phyloP scores from a whole-genome alignment of 2,888 invertebrate species.

The Tuta absoluta region DNA sequence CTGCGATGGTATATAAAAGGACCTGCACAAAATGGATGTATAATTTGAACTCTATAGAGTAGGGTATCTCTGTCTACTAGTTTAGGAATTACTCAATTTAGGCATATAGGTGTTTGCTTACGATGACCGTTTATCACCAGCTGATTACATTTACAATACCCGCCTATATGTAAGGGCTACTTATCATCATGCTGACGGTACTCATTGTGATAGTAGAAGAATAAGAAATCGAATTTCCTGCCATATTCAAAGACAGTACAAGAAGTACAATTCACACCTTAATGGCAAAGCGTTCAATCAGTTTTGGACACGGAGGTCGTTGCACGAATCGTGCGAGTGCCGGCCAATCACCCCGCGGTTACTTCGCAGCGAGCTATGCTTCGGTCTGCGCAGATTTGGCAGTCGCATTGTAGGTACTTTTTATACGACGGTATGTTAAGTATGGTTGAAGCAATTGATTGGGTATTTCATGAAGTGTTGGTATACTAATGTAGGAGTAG shows the following conservation, averaged over 20 bases:
- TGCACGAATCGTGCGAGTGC: neutral
- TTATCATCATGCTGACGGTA: neutral
- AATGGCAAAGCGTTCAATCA: constrained; percentile 10
- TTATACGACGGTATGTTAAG: neutral
- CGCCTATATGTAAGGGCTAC: neutral
- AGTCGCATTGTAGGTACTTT: neutral
- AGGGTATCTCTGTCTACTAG: no score
- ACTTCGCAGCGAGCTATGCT: neutral
- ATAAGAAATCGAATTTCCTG: neutral
- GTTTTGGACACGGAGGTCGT: constrained; percentile 18
- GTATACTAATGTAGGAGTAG: no score
- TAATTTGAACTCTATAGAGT: no score
- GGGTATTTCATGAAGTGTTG: no score
- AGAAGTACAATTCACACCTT: constrained; percentile 3
- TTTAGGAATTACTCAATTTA: neutral
- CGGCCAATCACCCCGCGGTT: constrained; percentile 4
- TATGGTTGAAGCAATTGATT: neutral
- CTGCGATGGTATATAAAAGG: no score
- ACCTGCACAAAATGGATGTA: no score
- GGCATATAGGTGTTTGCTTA: neutral
- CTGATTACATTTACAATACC: neutral
- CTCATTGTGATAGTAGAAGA: constrained; percentile 3
- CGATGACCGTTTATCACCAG: neutral
- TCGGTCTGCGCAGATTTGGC: constrained; percentile 12
- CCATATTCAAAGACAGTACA: neutral